Evolutionary conservation across 2,797 vertebrate species (phyloP), one percentile per base, ranked within the genome.

Genomic region (Sebastes taczanowskii): DNA sequence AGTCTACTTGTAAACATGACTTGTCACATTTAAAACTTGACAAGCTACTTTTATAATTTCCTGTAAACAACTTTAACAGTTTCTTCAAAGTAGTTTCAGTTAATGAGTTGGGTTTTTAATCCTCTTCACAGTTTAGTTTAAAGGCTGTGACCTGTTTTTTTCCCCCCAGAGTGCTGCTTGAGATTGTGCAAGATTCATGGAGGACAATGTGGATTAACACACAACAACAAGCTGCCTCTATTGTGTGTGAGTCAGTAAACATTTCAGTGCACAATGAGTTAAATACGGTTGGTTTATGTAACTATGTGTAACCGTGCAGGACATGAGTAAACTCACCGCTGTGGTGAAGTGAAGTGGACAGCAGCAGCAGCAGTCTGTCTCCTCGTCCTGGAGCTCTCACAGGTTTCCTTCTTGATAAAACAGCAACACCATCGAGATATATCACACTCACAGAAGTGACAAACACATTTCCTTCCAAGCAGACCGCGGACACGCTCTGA

Each of bases 311-410:
- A 0, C 29, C 73, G 71, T 2, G 30, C 77, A 55, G 25, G 9
- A 71, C 7, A 14, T 5, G 32, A 35, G 42, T 14, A 6, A 61
- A 70, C 78, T 75, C 81, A 81, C 81, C 62, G 18, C 63, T 38
- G 64, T 7, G 55, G 29, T 5, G 5, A 8, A 30, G 69, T 3
- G 71, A 8, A 30, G 69, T 3, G 71, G 49, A 20, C 22, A 7
- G 46, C 52, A 7, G 46, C 38, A 1, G 35, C 38, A 1, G 35
- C 35, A 1, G 35, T 22, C 62, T 7, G 68, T 14, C 20, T 34
- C 20, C 16, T 8, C 6, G 32, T 58, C 53, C 62, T 27, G 1
- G 35, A 27, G n/a, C 3, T 64, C 63, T 38, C 20, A 4, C 25
- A 8, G 52, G 2, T 20, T 18, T 1, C 1, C 42, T 46, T 18